A percentile compares a stretch with the other conserved stretches of the same genome.
Evolutionary conservation across 2,113 vertebrate species (phyloP).

Genomic region (Noctilio leporinus): DNA sequence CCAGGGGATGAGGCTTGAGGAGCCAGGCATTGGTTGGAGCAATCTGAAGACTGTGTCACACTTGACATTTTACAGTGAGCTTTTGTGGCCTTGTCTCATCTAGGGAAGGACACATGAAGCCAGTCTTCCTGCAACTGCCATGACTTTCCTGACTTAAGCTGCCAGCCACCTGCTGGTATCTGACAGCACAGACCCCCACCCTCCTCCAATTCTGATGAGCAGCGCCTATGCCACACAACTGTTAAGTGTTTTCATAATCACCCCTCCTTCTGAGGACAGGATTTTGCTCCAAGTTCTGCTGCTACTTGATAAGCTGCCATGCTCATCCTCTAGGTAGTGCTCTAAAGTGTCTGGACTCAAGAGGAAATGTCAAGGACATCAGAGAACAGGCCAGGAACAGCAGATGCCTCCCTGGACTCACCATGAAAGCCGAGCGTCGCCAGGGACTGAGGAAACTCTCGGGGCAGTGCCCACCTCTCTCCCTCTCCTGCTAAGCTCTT

Average conservation of each 20-base stretch:
- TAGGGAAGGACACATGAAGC: background rate
- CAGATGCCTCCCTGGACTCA: background rate
- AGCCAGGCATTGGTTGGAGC: background rate
- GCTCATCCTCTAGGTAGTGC: background rate
- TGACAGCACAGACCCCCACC: background rate
- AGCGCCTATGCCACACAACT: background rate
- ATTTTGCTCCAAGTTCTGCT: background rate
- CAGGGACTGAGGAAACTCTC: background rate
- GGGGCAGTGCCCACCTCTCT: background rate
- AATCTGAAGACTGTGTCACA: background rate
- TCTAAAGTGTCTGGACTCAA: background rate
- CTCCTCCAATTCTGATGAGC: background rate
- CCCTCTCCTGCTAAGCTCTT: background rate
- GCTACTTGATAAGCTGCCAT: too few species aligned
- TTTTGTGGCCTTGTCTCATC: background rate
- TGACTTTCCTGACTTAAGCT: background rate
- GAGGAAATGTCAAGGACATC: background rate
- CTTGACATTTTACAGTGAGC: background rate
- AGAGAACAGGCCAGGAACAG: background rate
- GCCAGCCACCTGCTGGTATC: background rate
- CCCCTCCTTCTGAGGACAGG: background rate
- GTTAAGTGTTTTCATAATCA: background rate
- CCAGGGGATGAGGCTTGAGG: background rate
- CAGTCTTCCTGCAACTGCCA: background rate
- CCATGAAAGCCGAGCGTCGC: rapidly evolving